These are phyloP conservation scores for Drosophila nannoptera DNA, from an alignment of 1,140 invertebrate genomes.

Conservation along the genomic window DNA sequence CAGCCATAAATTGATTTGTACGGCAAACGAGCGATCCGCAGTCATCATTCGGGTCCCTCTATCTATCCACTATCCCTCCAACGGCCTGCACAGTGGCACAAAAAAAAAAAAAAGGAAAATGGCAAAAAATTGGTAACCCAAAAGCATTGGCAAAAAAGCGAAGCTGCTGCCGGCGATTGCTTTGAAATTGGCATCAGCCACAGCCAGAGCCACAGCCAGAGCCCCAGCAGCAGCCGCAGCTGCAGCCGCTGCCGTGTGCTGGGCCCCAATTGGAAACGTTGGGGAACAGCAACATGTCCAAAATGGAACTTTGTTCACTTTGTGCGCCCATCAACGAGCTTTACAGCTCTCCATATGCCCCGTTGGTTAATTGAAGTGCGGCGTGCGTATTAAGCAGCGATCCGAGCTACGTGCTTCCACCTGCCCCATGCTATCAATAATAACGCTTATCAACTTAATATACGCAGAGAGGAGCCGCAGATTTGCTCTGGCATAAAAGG, in stretches of 20 bases:
- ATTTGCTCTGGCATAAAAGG: no score
- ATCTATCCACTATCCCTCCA: not conserved
- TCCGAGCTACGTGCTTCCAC: no score
- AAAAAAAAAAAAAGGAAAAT: no score
- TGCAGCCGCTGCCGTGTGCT: constrained; percentile 5
- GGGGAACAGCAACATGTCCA: not conserved
- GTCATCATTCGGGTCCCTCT: constrained; percentile 16
- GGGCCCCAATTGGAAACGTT: constrained; percentile 29
- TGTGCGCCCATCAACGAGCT: constrained; percentile 3
- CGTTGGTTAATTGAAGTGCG: constrained; percentile 9
- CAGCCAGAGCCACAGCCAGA: not conserved
- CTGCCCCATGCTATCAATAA: no score
- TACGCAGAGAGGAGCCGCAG: no score
- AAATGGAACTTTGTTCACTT: constrained; percentile 16
- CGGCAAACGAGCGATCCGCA: constrained; percentile 34
- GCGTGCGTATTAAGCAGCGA: not conserved
- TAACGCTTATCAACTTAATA: no score
- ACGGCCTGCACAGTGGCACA: constrained; percentile 8
- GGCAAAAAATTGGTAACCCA: constrained; percentile 7
- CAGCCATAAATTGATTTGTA: constrained; percentile 74
- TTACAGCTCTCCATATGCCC: not conserved
- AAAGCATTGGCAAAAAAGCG: constrained; percentile 25
- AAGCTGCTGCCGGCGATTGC: constrained; percentile 41
- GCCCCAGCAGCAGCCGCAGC: not conserved
- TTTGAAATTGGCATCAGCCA: constrained; percentile 44